phyloP scores from a whole-genome alignment of 2,797 vertebrate genomes.

The Periparus ater region DNA sequence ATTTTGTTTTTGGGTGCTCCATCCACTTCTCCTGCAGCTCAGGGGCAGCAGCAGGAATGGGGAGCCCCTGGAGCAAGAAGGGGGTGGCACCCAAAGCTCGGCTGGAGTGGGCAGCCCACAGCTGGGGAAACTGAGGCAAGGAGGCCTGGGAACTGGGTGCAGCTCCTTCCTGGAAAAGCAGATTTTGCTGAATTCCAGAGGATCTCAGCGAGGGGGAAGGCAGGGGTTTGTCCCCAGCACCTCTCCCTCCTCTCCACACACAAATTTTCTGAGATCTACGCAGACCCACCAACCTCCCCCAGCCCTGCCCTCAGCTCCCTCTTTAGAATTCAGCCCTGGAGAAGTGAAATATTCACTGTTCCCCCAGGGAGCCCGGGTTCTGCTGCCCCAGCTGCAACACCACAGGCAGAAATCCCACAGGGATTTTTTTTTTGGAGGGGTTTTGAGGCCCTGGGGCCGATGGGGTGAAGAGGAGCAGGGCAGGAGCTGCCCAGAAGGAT shows the following conservation, averaged over 20 bases:
- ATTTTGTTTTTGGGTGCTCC: not conserved
- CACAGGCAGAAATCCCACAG: accelerated
- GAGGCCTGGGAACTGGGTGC: not conserved
- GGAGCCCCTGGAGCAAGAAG: not conserved
- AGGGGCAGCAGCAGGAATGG: not conserved
- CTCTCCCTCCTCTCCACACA: too few relatives aligned
- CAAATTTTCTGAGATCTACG: not conserved
- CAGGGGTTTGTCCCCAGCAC: not conserved
- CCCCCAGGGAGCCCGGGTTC: not conserved
- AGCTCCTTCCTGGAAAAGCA: not conserved
- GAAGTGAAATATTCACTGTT: not conserved
- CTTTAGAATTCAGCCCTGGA: not conserved
- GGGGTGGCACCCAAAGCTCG: not conserved
- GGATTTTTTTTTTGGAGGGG: not conserved
- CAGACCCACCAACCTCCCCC: not conserved
- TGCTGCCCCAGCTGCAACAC: not conserved
- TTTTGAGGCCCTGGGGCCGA: not conserved
- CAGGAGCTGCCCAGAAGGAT: not conserved
- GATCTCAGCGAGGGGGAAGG: not conserved
- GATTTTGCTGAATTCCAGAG: not conserved
- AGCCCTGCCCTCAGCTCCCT: not conserved
- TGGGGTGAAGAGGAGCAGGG: not conserved
- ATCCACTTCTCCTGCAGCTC: not conserved
- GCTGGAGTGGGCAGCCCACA: not conserved
- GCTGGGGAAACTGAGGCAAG: not conserved